Evolutionary conservation across 2,888 invertebrate species (phyloP).

Genomic region (Uropetala carovei): DNA sequence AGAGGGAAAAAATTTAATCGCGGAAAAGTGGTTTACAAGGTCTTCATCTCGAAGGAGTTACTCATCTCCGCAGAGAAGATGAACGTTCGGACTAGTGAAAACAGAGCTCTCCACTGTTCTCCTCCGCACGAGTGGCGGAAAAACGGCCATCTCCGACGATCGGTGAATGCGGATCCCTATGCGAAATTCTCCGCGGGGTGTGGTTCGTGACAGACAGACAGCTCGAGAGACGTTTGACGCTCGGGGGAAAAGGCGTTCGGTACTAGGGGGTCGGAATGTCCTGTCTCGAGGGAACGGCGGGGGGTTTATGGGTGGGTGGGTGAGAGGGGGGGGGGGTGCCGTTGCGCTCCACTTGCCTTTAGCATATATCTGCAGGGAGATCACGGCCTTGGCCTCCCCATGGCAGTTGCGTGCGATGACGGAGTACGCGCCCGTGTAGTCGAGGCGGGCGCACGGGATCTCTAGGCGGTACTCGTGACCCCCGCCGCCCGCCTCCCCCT

Average conservation of each 20-base stretch:
- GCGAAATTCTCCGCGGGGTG: neutral
- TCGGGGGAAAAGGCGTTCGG: neutral
- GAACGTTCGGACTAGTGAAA: neutral
- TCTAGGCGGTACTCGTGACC: slow-evolving; percentile 90
- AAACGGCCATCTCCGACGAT: neutral
- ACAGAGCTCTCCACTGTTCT: slow-evolving; percentile 23
- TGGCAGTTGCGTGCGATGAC: slow-evolving; percentile 88
- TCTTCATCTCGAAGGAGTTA: slow-evolving; percentile 41
- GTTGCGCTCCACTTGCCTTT: slow-evolving; percentile 79
- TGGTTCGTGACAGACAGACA: neutral
- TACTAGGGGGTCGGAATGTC: neutral
- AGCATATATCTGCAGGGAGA: slow-evolving; percentile 90
- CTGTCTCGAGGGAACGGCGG: neutral
- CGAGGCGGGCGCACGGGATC: slow-evolving; percentile 90
- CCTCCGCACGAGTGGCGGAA: neutral
- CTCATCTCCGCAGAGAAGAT: neutral
- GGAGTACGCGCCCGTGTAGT: slow-evolving; percentile 92
- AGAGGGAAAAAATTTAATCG: slow-evolving; percentile 43
- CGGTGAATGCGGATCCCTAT: neutral
- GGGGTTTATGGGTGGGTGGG: neutral
- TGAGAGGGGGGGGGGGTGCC: neutral
- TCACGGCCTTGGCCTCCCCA: slow-evolving; percentile 91
- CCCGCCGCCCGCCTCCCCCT: slow-evolving; percentile 91
- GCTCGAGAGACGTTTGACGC: neutral
- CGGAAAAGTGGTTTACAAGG: slow-evolving; percentile 44